These are phyloP conservation scores for Brachionus sp. DNA, from an alignment of 1,140 invertebrate genomes.

Conservation along the genomic window DNA sequence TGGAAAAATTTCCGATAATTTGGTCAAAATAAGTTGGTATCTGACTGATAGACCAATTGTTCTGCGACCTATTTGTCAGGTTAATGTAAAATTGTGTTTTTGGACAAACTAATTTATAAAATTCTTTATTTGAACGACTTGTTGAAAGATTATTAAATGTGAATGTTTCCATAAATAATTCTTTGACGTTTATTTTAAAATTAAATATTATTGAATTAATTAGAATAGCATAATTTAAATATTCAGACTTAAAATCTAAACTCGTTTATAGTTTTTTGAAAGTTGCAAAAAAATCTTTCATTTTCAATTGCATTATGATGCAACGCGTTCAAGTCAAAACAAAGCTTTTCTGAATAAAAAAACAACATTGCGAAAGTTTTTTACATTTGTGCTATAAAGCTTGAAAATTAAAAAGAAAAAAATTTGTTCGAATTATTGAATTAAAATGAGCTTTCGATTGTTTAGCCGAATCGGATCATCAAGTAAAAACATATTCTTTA, in stretches of 20 bases:
- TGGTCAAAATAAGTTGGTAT: background rate
- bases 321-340: background rate
- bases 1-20: background rate
- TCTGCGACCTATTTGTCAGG: background rate
- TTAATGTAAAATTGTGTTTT: background rate
- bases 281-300: background rate
- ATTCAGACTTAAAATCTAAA: too few species aligned
- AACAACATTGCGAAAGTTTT: background rate
- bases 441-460: conserved; percentile 20
- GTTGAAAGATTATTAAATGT: conserved; percentile 22
- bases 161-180: background rate
- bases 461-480: background rate
- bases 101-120: background rate
- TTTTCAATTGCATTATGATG: background rate
- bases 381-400: background rate
- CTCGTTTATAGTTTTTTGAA: background rate
- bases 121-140: background rate
- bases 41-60: background rate
- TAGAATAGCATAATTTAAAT: background rate
- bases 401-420: background rate
- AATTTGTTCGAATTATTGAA: background rate
- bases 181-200: background rate
- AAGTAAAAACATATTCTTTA: background rate
- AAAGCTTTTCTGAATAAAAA: background rate
- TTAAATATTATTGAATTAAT: background rate